phyloP scores from a whole-genome alignment of 2,113 vertebrate species.

The Lophura nycthemera region DNA sequence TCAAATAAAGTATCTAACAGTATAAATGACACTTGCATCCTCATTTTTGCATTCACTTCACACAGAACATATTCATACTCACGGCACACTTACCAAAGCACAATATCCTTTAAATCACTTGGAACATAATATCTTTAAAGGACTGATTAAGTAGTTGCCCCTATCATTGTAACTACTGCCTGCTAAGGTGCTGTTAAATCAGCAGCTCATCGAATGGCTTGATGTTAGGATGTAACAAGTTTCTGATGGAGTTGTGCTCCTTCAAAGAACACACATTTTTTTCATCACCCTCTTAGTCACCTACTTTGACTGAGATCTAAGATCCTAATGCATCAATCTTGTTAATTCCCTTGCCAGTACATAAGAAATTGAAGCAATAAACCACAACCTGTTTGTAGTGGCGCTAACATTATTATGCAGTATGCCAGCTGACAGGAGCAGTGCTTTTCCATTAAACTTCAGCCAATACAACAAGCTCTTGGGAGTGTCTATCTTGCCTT shows the following conservation, averaged over 20 bases:
- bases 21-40: conserved; percentile 27
- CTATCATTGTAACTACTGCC: conserved; percentile 64
- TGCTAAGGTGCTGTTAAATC: conserved; percentile 75
- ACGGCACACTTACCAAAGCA: conserved; percentile 43
- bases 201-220: conserved; percentile 72
- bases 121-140: conserved; percentile 64
- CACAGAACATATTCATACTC: conserved; percentile 64
- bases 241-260: conserved; percentile 72
- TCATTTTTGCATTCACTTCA: conserved; percentile 46
- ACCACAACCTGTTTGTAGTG: conserved; percentile 80
- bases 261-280: conserved; percentile 74
- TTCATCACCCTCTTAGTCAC: conserved; percentile 77
- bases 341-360: conserved; percentile 79
- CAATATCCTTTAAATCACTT: conserved; percentile 71
- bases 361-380: conserved; percentile 83
- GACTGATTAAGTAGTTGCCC: conserved; percentile 70
- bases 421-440: conserved; percentile 73
- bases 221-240: conserved; percentile 70
- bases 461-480: conserved; percentile 70
- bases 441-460: conserved; percentile 74
- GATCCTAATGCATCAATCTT: conserved; percentile 78
- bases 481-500: conserved; percentile 64
- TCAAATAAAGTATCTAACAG: conserved; percentile 22
- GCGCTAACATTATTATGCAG: conserved; percentile 78
- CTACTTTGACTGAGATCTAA: conserved; percentile 82